A percentile compares a stretch with the other conserved stretches of the same genome.
phyloP scores from a whole-genome alignment of 2,797 vertebrate species.

The Macropus fuliginosus region DNA sequence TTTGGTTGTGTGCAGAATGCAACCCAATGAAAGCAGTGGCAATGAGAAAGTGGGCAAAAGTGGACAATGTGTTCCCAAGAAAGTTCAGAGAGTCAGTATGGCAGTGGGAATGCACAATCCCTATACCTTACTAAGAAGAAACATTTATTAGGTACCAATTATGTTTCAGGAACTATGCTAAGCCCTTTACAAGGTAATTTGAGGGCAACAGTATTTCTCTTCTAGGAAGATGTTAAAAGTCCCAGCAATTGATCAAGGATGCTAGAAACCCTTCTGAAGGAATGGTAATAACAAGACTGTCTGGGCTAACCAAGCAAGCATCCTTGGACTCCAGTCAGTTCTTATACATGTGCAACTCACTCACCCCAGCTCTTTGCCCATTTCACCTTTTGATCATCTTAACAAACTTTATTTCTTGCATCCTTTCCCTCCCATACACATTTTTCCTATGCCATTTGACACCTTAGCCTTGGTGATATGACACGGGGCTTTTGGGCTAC shows the following conservation, averaged over 20 bases:
- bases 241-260: not conserved
- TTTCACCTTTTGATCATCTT: not conserved
- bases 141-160: too few relatives aligned
- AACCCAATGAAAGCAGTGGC: not conserved
- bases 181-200: not conserved
- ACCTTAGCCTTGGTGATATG: not conserved
- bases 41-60: slow-evolving; percentile 4
- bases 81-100: not conserved
- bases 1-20: not conserved
- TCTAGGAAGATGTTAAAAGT: not conserved
- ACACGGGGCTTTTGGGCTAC: not conserved
- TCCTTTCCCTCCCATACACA: not conserved
- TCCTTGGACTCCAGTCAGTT: not conserved
- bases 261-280: not conserved
- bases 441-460: not conserved
- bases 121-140: not conserved
- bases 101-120: not conserved
- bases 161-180: too few relatives aligned
- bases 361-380: not conserved
- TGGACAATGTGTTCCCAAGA: not conserved
- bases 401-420: not conserved
- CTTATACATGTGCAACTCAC: not conserved
- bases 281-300: not conserved
- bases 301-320: not conserved
- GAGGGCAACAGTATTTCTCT: not conserved